Percentiles rank a stretch among this genome's conserved stretches.
These are phyloP conservation scores for Tipula unca DNA, from an alignment of 2,888 invertebrate genomes.

Conservation along the genomic window DNA sequence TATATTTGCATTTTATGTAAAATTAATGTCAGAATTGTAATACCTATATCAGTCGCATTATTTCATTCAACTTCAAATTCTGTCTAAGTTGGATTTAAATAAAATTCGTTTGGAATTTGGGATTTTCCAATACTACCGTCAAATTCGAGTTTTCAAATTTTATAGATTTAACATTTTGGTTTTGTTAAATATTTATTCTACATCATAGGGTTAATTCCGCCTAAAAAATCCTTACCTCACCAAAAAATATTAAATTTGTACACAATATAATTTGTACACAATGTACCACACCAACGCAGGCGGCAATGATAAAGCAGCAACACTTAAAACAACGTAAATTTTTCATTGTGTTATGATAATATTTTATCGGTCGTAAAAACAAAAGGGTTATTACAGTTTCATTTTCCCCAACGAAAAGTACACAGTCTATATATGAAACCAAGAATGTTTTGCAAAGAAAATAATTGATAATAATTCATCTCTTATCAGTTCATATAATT, in stretches of 20 bases:
- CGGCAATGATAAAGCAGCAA: background rate
- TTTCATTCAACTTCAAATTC: too few species aligned
- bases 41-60: too few species aligned
- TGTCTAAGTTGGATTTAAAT: too few species aligned
- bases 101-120: too few species aligned
- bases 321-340: background rate
- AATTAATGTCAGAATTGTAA: too few species aligned
- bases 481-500: slow-evolving; percentile 18
- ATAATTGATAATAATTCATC: slow-evolving; percentile 20
- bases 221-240: background rate
- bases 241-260: too few species aligned
- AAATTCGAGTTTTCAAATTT: too few species aligned
- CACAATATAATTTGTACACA: too few species aligned
- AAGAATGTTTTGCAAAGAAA: background rate
- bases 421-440: background rate
- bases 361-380: slow-evolving; percentile 8
- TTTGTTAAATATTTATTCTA: background rate
- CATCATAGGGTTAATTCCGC: background rate
- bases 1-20: too few species aligned
- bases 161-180: too few species aligned
- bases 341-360: slow-evolving; percentile 14
- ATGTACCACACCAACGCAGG: background rate
- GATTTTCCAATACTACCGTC: too few species aligned
- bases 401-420: background rate
- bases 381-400: background rate